These are phyloP conservation scores for Porites australiensis DNA, from an alignment of 64 coral and sea anemone genomes.

Conservation along the genomic window DNA sequence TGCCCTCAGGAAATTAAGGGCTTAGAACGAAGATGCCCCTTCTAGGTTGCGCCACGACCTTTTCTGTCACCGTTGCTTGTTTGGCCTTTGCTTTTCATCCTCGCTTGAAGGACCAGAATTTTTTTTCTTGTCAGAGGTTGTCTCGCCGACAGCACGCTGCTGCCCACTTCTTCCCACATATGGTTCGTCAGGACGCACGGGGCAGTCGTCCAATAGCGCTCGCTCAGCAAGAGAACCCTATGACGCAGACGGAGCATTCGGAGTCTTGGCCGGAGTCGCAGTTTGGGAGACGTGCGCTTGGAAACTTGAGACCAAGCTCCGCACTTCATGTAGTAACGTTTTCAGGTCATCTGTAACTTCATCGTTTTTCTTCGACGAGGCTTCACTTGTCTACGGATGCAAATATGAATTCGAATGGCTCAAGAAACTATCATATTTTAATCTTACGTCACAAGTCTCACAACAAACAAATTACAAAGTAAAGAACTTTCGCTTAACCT, in stretches of 20 bases:
- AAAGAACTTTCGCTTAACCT: not conserved
- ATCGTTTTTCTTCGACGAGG: not conserved
- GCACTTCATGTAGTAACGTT: slow-evolving; percentile 51
- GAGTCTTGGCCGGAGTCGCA: not conserved
- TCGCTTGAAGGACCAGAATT: not conserved
- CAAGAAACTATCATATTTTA: not conserved
- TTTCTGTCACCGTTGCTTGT: not conserved
- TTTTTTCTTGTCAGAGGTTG: not conserved
- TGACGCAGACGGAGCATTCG: not conserved
- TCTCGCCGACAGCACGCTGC: not conserved
- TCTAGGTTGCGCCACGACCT: not conserved
- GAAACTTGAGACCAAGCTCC: slow-evolving; percentile 59
- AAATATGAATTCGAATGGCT: not conserved
- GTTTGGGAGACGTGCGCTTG: slow-evolving; percentile 35
- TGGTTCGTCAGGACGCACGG: not conserved
- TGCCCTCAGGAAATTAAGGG: not conserved
- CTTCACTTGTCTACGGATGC: not conserved
- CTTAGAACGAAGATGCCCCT: not conserved
- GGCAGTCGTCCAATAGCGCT: not conserved
- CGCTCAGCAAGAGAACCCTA: not conserved
- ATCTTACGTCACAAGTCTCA: not conserved
- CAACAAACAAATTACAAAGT: not conserved
- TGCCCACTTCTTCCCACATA: not conserved
- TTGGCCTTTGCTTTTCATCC: not conserved
- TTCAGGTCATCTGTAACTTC: slow-evolving; percentile 70